Evolutionary conservation across 2,797 vertebrate genomes (phyloP).

Genomic region (Sardinella longiceps): DNA sequence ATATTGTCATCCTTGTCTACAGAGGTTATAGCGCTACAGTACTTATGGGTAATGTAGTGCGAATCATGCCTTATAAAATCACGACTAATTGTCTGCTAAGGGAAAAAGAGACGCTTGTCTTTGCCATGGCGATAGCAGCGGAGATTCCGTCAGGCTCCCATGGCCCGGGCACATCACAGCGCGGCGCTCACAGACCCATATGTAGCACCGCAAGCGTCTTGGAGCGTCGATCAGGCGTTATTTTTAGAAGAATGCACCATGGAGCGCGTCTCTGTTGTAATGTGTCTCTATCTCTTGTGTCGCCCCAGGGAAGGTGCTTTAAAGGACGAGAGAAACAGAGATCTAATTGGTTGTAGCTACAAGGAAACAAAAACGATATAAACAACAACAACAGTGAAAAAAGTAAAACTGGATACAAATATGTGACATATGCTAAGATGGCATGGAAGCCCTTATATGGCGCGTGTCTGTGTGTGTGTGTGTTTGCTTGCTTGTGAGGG

Average conservation of each 20-base stretch:
- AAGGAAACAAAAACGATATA: neutral
- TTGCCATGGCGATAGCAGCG: too few relatives aligned
- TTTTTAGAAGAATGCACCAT: neutral
- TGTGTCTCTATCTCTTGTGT: neutral
- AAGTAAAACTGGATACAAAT: neutral
- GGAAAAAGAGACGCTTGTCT: neutral
- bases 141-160: neutral
- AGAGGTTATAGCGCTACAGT: too few relatives aligned
- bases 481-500: neutral
- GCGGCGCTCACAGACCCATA: neutral
- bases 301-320: neutral
- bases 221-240: neutral
- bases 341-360: neutral
- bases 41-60: too few relatives aligned
- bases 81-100: too few relatives aligned
- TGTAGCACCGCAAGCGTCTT: neutral
- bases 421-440: neutral
- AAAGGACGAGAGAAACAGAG: neutral
- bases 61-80: too few relatives aligned
- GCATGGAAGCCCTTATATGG: conserved; percentile 65
- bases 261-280: conserved; percentile 22
- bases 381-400: neutral
- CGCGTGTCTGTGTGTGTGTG: conserved; percentile 38
- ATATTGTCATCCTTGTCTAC: too few relatives aligned
- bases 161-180: neutral